Conservation (phyloP, 2,888 invertebrate genomes). For the Rhopalosiphum nymphaeae region DNA sequence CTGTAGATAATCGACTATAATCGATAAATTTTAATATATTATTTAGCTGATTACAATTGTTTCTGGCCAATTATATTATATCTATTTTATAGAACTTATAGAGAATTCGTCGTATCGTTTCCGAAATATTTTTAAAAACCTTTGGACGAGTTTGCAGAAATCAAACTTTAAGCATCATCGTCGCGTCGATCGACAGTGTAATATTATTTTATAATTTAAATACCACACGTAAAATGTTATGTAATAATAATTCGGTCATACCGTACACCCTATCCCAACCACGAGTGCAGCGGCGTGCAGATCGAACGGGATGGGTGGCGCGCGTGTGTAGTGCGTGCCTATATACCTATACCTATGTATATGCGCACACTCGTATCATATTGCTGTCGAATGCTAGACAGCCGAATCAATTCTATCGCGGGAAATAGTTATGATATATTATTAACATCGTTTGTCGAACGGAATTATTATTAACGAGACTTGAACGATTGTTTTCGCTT, state of each 20-base stretch:
- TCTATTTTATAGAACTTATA: neutral
- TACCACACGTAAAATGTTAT: neutral
- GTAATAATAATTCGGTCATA: neutral
- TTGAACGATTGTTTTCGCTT: conserved; percentile 24
- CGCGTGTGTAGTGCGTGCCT: no score
- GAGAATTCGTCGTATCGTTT: neutral
- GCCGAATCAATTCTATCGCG: neutral
- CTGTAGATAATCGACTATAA: neutral
- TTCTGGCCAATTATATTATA: neutral
- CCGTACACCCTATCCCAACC: neutral
- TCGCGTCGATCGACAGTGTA: neutral
- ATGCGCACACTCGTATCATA: neutral
- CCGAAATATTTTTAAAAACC: neutral
- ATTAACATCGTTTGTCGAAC: conserved; percentile 6
- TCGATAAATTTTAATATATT: no score
- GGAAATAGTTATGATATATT: neutral
- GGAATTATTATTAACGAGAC: neutral
- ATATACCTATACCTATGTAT: no score
- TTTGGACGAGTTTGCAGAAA: neutral
- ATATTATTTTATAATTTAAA: neutral
- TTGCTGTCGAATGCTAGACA: neutral
- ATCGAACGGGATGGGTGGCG: neutral
- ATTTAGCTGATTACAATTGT: neutral
- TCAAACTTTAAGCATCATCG: neutral
- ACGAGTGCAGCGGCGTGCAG: neutral